Conservation (phyloP, 2,888 invertebrate species). For the Iphiclides podalirius region DNA sequence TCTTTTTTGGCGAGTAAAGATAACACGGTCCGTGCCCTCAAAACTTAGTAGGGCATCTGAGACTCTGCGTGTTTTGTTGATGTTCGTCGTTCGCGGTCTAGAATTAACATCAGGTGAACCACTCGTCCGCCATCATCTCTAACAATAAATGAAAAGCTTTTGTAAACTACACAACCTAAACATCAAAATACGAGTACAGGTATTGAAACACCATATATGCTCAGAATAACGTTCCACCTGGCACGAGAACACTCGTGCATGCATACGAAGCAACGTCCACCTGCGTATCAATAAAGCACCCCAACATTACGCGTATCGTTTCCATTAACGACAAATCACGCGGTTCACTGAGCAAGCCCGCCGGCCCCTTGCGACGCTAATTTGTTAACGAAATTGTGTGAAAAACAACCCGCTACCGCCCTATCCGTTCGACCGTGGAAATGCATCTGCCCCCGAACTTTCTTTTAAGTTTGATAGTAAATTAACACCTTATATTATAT, state of each 20-base stretch:
- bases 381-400: conserved; percentile 42
- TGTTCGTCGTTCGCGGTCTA: no score
- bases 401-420: conserved; percentile 27
- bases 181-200: no score
- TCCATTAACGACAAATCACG: conserved; percentile 44
- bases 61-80: no score
- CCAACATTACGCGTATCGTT: conserved; percentile 24
- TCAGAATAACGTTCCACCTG: conserved; percentile 6
- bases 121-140: no score
- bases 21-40: no score
- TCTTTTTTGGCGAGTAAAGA: no score
- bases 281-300: conserved; percentile 23
- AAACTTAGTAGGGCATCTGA: no score
- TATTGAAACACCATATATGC: not conserved
- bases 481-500: no score
- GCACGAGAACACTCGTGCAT: not conserved
- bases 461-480: not conserved
- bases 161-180: no score
- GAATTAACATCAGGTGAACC: no score
- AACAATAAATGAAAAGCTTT: no score
- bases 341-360: conserved; percentile 38
- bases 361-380: conserved; percentile 35
- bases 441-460: conserved; percentile 26
- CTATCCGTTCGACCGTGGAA: conserved; percentile 31
- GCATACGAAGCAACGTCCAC: no score